Conservation (phyloP, 2,888 invertebrate species). For the Campoletis raptor region DNA sequence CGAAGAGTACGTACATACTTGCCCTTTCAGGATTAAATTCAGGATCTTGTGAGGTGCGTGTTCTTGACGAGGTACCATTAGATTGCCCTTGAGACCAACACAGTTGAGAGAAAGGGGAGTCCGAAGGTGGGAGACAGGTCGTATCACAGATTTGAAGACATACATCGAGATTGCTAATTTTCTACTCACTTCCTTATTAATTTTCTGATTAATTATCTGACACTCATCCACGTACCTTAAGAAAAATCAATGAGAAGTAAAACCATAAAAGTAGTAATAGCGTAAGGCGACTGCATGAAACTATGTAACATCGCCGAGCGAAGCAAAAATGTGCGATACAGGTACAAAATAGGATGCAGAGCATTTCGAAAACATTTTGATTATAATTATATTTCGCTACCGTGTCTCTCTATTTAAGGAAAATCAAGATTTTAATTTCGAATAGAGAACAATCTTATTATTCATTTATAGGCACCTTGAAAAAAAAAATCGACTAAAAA, state of each 20-base stretch:
- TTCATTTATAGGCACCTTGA: not conserved
- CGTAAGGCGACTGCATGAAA: not conserved
- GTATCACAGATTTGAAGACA: constrained; percentile 10
- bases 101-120: not conserved
- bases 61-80: constrained; percentile 60
- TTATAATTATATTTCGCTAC: not conserved
- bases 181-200: constrained; percentile 28
- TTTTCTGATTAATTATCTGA: constrained; percentile 51
- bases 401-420: not conserved
- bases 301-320: not conserved
- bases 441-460: not conserved
- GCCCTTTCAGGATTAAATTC: constrained; percentile 56
- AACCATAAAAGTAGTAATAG: not conserved
- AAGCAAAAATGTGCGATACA: not conserved
- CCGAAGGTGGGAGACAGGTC: not conserved
- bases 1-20: not conserved
- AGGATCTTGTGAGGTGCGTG: constrained; percentile 43
- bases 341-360: not conserved
- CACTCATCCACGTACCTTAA: constrained; percentile 19
- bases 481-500: not conserved
- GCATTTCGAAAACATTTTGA: not conserved
- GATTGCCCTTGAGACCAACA: constrained; percentile 48
- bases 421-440: not conserved
- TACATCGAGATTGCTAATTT: constrained; percentile 36
- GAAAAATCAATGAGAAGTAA: not conserved